These are phyloP conservation scores for Andricus quercusramuli DNA, from an alignment of 2,888 invertebrate genomes.

Conservation along the genomic window DNA sequence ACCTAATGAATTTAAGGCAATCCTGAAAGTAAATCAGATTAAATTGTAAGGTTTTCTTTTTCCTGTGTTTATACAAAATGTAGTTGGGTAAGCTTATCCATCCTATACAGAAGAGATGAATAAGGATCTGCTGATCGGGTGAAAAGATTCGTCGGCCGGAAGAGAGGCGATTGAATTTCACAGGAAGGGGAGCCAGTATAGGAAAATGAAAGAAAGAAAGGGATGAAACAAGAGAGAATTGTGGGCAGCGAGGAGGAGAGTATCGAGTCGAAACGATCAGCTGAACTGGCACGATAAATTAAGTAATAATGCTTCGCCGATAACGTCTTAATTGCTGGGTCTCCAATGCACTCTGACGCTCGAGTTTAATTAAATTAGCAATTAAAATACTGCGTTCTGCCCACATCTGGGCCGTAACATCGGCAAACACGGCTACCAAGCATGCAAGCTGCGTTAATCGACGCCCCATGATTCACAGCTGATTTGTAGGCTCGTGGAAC, in stretches of 20 bases:
- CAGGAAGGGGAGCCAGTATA: neutral
- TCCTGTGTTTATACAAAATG: slow-evolving; percentile 13
- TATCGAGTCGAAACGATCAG: slow-evolving; percentile 49
- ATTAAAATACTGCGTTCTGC: slow-evolving; percentile 73
- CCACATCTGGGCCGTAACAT: slow-evolving; percentile 47
- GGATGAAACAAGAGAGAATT: neutral
- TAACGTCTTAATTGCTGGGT: slow-evolving; percentile 75
- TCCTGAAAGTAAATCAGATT: no score
- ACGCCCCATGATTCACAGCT: slow-evolving; percentile 54
- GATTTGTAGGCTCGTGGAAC: slow-evolving; percentile 46
- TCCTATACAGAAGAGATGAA: neutral
- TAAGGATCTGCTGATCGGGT: slow-evolving; percentile 25
- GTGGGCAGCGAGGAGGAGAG: slow-evolving; percentile 36
- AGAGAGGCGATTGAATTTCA: slow-evolving; percentile 42
- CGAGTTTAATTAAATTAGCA: slow-evolving; percentile 76
- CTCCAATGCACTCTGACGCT: slow-evolving; percentile 48
- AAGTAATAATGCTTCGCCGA: slow-evolving; percentile 72
- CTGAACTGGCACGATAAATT: slow-evolving; percentile 66
- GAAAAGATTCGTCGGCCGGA: slow-evolving; percentile 30
- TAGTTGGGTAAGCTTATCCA: slow-evolving; percentile 28
- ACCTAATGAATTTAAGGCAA: no score
- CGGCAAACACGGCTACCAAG: slow-evolving; percentile 50
- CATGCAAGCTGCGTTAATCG: slow-evolving; percentile 51
- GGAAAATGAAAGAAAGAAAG: slow-evolving; percentile 20
- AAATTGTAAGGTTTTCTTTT: no score